These are phyloP conservation scores for Stichodactyla mertensii DNA, from an alignment of 64 coral and sea anemone species.

Conservation along the genomic window DNA sequence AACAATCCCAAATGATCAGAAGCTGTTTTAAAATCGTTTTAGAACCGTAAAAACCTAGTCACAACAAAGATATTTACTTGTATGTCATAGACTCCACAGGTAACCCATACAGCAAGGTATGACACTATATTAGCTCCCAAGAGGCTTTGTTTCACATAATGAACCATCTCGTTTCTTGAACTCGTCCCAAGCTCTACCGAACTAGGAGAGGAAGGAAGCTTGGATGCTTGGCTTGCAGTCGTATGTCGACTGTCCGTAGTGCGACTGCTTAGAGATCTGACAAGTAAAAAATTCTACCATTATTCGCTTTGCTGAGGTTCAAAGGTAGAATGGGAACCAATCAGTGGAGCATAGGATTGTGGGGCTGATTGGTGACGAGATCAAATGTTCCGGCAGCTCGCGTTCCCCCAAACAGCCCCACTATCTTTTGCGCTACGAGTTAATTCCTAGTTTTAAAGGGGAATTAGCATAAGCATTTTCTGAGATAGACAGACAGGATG, in stretches of 20 bases:
- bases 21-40: background rate
- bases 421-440: too few relatives aligned
- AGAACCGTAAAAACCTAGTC: background rate
- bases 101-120: conserved; percentile 73
- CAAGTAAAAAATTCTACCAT: background rate
- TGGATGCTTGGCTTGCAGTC: background rate
- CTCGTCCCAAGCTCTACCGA: background rate
- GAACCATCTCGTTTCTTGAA: conserved; percentile 31
- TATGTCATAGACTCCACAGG: conserved; percentile 75
- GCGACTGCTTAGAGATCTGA: conserved; percentile 1
- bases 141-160: conserved; percentile 60
- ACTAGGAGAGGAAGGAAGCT: background rate
- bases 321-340: too few relatives aligned
- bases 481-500: too few relatives aligned
- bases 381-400: too few relatives aligned
- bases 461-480: too few relatives aligned
- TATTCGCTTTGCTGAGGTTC: background rate
- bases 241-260: background rate
- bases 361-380: too few relatives aligned
- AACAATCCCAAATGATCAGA: background rate
- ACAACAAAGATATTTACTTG: conserved; percentile 28
- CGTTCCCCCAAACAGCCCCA: too few relatives aligned
- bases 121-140: conserved; percentile 48
- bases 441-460: too few relatives aligned
- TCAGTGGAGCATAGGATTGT: too few relatives aligned